Percentiles rank a stretch among this genome's conserved stretches.
Conservation (phyloP, 1,140 invertebrate species). For the Aethina tumida region DNA sequence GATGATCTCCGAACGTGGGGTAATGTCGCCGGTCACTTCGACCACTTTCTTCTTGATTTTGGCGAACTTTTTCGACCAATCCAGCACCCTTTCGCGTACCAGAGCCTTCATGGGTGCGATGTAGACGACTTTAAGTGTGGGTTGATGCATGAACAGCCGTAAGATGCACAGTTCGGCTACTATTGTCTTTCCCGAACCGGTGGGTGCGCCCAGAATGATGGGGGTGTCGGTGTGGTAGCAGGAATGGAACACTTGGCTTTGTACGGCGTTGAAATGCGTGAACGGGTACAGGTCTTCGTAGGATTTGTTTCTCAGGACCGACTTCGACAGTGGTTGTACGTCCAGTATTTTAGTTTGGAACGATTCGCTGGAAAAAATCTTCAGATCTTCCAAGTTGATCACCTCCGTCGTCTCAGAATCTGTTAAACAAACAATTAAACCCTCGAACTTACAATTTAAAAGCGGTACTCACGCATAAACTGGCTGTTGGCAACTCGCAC, state of each 20-base stretch:
- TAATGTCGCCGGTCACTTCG: conserved; percentile 94
- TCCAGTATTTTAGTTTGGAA: conserved; percentile 90
- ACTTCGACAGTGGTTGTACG: conserved; percentile 81
- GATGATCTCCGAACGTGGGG: conserved; percentile 85
- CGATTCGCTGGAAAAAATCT: conserved; percentile 85
- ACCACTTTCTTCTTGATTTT: conserved; percentile 78
- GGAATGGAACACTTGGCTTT: conserved; percentile 97
- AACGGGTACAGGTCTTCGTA: conserved; percentile 85
- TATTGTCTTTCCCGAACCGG: conserved; percentile 98
- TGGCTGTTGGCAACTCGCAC: conserved; percentile 79
- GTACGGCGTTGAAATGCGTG: conserved; percentile 96
- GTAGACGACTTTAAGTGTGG: conserved; percentile 87
- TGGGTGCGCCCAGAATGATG: conserved; percentile 92
- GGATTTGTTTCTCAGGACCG: conserved; percentile 56
- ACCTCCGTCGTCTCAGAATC: conserved; percentile 37
- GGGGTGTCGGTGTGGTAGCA: conserved; percentile 94
- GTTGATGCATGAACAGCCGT: conserved; percentile 76
- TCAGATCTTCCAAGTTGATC: conserved; percentile 81
- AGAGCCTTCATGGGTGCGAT: conserved; percentile 97
- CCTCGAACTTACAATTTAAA: not conserved
- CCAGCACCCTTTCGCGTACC: conserved; percentile 90
- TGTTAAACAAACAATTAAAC: conserved; percentile 19
- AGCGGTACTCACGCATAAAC: conserved; percentile 64
- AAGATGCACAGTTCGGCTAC: conserved; percentile 97
- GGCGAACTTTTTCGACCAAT: conserved; percentile 85